Evolutionary conservation across 2,797 vertebrate genomes (phyloP).

Genomic region (Notolepis coatsorum): DNA sequence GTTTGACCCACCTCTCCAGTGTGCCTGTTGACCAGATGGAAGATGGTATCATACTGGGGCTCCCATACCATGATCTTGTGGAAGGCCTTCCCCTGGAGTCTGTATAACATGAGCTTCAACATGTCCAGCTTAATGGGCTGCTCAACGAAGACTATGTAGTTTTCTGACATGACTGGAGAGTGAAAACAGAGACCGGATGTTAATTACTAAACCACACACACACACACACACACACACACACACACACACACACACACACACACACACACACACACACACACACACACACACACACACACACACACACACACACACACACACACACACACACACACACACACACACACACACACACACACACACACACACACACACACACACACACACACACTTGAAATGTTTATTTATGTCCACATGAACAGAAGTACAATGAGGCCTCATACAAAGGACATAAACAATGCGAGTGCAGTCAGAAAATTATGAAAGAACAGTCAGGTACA

Average conservation of each 20-base stretch:
- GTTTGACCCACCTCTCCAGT: conserved; percentile 84
- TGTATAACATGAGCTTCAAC: conserved; percentile 84
- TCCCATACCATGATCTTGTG: conserved; percentile 87
- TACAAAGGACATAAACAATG: too few species aligned
- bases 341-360: not conserved
- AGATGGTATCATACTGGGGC: conserved; percentile 82
- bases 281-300: not conserved
- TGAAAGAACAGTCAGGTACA: too few species aligned
- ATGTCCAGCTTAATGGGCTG: conserved; percentile 90
- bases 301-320: not conserved
- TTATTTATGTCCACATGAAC: not conserved
- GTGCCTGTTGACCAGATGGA: conserved; percentile 89
- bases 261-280: too few species aligned
- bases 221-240: not conserved
- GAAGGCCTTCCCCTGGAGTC: conserved; percentile 82
- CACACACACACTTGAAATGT: not conserved
- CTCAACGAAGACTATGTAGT: conserved; percentile 93
- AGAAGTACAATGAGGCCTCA: too few species aligned
- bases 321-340: not conserved
- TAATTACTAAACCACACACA: not conserved
- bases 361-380: not conserved
- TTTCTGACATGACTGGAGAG: conserved; percentile 90
- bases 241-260: not conserved
- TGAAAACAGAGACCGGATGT: not conserved
- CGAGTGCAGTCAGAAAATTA: too few species aligned